Evolutionary conservation across 2,888 invertebrate genomes (phyloP).

Genomic region (Chrysina gloriosa): DNA sequence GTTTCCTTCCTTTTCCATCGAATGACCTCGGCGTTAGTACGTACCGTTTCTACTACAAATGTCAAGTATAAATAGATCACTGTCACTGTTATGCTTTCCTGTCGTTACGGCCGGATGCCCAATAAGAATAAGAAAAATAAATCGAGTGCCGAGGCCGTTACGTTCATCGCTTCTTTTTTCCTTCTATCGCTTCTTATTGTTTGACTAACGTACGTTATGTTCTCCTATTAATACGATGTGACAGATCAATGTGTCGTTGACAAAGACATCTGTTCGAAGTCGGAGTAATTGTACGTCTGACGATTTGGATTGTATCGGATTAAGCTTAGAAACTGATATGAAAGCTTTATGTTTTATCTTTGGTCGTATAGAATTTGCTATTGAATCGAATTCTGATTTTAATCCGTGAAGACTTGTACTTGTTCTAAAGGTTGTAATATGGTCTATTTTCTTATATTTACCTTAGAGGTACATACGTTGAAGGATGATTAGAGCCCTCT

Average conservation of each 20-base stretch:
- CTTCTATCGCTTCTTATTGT: slow-evolving; percentile 8
- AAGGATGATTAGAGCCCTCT: no score
- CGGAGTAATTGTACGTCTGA: no score
- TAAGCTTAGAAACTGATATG: no score
- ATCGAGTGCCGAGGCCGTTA: slow-evolving; percentile 24
- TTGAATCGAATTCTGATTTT: no score
- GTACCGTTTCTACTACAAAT: slow-evolving; percentile 31
- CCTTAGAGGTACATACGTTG: no score
- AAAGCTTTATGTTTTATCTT: no score
- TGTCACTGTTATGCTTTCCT: slow-evolving; percentile 43
- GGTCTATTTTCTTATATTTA: no score
- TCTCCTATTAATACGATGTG: background rate
- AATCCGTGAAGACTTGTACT: no score
- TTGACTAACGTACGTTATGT: slow-evolving; percentile 1
- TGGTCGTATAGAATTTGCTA: no score
- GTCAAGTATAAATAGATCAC: slow-evolving; percentile 44
- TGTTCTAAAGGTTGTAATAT: no score
- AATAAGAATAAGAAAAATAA: slow-evolving; percentile 37
- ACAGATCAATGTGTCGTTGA: background rate
- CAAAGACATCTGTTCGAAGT: background rate
- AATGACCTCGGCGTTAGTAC: background rate
- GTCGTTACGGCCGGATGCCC: slow-evolving; percentile 35
- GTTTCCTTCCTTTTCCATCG: background rate
- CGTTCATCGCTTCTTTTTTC: slow-evolving; percentile 4
- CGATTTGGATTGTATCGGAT: no score